Evolutionary conservation across 2,797 vertebrate genomes (phyloP), one percentile per base, ranked within the genome.

Genomic region (Glossophaga mutica): DNA sequence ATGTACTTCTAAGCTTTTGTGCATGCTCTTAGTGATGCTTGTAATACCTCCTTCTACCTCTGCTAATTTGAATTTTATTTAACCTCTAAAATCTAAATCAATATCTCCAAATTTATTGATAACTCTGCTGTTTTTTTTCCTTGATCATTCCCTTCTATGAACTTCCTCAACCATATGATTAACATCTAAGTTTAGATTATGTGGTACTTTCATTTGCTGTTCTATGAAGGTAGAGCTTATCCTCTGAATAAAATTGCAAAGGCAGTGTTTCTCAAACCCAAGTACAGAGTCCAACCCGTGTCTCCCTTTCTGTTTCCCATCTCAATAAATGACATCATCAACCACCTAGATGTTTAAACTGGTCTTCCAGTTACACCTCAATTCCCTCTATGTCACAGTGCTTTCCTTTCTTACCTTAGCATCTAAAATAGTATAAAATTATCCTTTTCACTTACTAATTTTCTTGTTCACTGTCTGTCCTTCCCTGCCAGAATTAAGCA

Each of bases 61-160:
- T 92, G 67, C 8, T 71, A 83, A 83, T 77, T 79, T 87, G 67
- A 79, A 95, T 55, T 91, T 71, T 94, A 86, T 52, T 85, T 73
- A 82, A 24, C 1, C 42, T 68, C 86, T 89, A 77, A 84, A 67
- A 87, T 83, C 48, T 88, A 70, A 78, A 73, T 68, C 42, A 78
- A 18, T 32, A 57, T 26, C 29, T 93, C 15, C 48, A 59, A 65
- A 76, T 70, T 93, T 77, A 77, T 94, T 59, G 26, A 71, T 52
- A 70, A 15, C 9, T 37, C 83, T 82, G 12, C 19, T 42, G 37
- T 39, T 50, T 78, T 59, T 57, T 65, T 84, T 46, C 50, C 29
- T 15, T 19, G 42, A 78, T 77, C 44, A 39, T 34, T 74, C 34
- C 24, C 15, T 68, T 87, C 70, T 65, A n/a, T 39, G 48, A 91